Base-by-base conservation (phyloP, 2,888 invertebrate species). In the Lamproptera curius region DNA sequence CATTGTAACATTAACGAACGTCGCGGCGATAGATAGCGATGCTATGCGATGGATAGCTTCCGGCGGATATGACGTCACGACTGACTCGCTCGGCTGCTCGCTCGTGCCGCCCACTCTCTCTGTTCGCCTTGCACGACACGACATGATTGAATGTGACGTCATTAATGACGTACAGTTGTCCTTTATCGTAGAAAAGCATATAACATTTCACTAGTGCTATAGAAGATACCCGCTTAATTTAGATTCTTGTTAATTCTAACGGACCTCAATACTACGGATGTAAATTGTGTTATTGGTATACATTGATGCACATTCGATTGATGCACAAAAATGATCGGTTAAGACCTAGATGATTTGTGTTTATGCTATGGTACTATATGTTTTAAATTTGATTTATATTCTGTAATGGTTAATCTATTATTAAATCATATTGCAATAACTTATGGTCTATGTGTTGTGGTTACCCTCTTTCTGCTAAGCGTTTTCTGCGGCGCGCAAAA, bases 61-160 rank as follows among this genome's bases (percentile, higher is more conserved):
- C 26, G 38, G 38, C 42, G 42, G 34, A 42, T 48, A 42, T 48
- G 31, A 39, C 48, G 48, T 42, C 48, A 43, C 42, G 47, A 42
- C 37, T 16, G 42, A 26, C 38, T 26, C 48, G 49, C 48, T 26
- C 42, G 35, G 33, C 39, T 13, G 41, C 43, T 10, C 43, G 35
- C 41, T 26, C 40, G 34, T 38, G 45, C 48, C 47, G 38, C 51
- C 45, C 48, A 37, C 44, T 28, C 49, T 14, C 52, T 44, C 50
- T 50, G 39, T 38, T 33, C 31, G 11, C 31, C 31, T 31, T 31
- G n/a, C 31, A 31, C 45, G 39, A 40, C 28, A 13, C 33, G 37
- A 38, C n/a, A n/a, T 35, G 5, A 9, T 15, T 33, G 23, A 41
- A 17, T 28, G 2, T 10, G 2, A 28, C n/a, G 28, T 28, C 28